phyloP scores from a whole-genome alignment of 1,140 invertebrate genomes.

The Trachelipus rathkii region DNA sequence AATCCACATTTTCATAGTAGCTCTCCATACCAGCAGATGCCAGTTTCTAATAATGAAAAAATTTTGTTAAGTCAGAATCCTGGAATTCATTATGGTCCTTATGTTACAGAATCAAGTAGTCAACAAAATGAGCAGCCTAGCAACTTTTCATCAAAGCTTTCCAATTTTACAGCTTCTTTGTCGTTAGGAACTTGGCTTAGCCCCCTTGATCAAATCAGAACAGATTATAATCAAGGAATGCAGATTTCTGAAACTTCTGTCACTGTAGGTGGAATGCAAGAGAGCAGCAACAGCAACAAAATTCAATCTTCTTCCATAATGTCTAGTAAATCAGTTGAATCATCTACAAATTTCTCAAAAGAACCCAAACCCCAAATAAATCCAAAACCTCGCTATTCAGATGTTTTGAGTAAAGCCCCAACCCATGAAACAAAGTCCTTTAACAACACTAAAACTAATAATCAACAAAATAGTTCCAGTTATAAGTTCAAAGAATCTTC shows the following conservation, averaged over 20 bases:
- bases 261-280: not conserved
- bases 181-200: not conserved
- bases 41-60: not conserved
- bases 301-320: not conserved
- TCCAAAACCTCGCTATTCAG: not conserved
- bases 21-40: not conserved
- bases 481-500: not conserved
- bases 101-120: not conserved
- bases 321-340: no score
- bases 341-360: not conserved
- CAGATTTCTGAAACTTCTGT: not conserved
- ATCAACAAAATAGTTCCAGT: no score
- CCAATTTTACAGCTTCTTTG: not conserved
- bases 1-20: not conserved
- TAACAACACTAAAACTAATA: not conserved
- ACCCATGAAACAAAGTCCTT: not conserved
- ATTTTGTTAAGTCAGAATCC: not conserved
- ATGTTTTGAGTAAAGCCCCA: not conserved
- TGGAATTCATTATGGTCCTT: not conserved
- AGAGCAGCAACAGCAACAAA: not conserved
- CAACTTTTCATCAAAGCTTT: not conserved
- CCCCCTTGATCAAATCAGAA: not conserved
- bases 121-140: not conserved
- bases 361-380: not conserved
- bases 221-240: not conserved